Conservation (phyloP, 2,888 invertebrate species). For the Diadromus collaris region DNA sequence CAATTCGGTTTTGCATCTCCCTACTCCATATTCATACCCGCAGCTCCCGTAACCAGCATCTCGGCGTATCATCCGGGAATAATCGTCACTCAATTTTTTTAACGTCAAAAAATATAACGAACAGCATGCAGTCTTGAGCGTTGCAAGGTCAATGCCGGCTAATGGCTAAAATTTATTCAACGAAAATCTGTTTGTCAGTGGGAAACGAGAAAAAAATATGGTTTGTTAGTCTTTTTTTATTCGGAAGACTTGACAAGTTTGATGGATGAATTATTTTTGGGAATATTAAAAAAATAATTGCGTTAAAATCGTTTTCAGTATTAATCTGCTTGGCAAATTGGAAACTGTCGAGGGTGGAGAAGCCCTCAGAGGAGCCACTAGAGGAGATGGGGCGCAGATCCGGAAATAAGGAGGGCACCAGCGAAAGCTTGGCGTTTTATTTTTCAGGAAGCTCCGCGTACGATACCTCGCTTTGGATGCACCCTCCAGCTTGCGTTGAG, state of each 20-base stretch:
- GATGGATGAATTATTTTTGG: background rate
- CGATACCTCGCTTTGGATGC: background rate
- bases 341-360: background rate
- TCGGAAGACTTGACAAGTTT: background rate
- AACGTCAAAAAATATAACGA: background rate
- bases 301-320: background rate
- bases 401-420: conserved; percentile 19
- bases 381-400: conserved; percentile 11
- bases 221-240: background rate
- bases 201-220: background rate
- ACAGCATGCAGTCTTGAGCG: background rate
- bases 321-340: background rate
- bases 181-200: background rate
- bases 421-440: conserved; percentile 10
- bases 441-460: conserved; percentile 15
- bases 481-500: background rate
- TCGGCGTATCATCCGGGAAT: background rate
- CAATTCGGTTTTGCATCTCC: conserved; percentile 42
- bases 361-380: background rate
- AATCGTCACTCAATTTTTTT: background rate
- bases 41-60: background rate
- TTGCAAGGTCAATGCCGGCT: no score
- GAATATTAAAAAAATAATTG: background rate
- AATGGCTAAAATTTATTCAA: background rate
- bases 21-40: conserved; percentile 49